Evolutionary conservation across 2,888 invertebrate genomes (phyloP), one percentile per base, ranked within the genome.

Genomic region (Zygogramma bicolorata): DNA sequence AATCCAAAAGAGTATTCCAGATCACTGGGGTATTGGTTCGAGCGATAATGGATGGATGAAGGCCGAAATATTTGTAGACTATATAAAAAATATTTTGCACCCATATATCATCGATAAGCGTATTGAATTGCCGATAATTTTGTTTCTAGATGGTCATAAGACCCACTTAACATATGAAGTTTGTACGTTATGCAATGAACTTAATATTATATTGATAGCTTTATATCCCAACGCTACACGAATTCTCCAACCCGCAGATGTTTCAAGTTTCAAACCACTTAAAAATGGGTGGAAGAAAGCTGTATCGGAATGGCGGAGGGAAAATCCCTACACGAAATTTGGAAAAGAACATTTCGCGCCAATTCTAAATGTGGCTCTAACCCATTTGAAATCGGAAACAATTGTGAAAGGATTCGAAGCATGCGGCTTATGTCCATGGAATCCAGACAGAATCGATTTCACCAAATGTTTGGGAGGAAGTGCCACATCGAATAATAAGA

Each of bases 41-140:
- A 78, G 78, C 65, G 82, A 82, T 15, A 82, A 80, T 75, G 83
- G 83, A 3, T 82, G 82, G 81, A 84, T 83, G 83, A 83, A 80
- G 13, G 69, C 78, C 13, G 76, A 81, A 75, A 76, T 78, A 8
- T 83, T 83, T 75, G 82, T 78, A 68, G 79, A 83, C 42, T 42
- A 42, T 42, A 42, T 42, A 15, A 1, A 42, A 42, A 42, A 42
- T 15, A 15, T 42, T 42, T 81, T 80, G 70, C 68, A 81, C 71
- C 79, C 78, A 38, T 74, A 76, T 63, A 53, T 80, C n/a, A 38
- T 78, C 20, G 53, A 72, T 57, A 76, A 78, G 61, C 74, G 71
- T 22, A 75, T 82, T 74, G 42, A 74, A 72, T 69, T 81, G 18
- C 78, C 81, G 18, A 79, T 83, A 5, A 81, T 83, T 18, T 76